Conservation (phyloP, 2,797 vertebrate species). For the Myripristis jacobus region DNA sequence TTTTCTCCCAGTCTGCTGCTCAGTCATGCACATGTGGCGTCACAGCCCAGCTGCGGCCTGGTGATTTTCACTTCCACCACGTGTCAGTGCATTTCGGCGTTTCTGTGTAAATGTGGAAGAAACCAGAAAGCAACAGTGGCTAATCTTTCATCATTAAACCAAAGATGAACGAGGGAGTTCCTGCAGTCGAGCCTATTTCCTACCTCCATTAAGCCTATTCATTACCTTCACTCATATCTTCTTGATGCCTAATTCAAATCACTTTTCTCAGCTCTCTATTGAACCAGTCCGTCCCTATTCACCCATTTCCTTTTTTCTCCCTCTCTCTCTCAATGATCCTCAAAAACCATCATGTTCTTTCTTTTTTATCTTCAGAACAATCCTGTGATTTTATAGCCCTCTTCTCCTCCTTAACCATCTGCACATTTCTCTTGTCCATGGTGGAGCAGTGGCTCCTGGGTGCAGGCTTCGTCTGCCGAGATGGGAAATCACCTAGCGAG, state of each 20-base stretch:
- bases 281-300: conserved; percentile 2
- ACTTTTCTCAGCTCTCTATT: too few species aligned
- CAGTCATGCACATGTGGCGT: conserved; percentile 33
- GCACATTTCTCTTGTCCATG: conserved; percentile 47
- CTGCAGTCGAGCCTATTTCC: not conserved
- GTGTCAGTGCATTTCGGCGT: conserved; percentile 2
- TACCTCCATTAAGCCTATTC: not conserved
- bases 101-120: not conserved
- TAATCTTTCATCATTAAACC: conserved; percentile 11
- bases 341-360: conserved; percentile 20
- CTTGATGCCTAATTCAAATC: too few species aligned
- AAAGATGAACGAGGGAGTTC: not conserved
- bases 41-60: conserved; percentile 33
- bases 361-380: conserved; percentile 46
- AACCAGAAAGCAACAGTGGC: conserved; percentile 1
- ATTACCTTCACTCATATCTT: conserved; percentile 6
- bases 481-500: conserved; percentile 57
- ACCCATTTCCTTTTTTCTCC: conserved; percentile 8
- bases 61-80: not conserved
- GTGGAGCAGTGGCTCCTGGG: conserved; percentile 41
- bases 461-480: conserved; percentile 43
- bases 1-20: conserved; percentile 24
- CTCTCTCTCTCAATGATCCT: conserved; percentile 27
- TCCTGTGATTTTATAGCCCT: conserved; percentile 56
- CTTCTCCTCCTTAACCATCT: conserved; percentile 65